Conservation (phyloP, 2,113 vertebrate species). For the Gobius niger region DNA sequence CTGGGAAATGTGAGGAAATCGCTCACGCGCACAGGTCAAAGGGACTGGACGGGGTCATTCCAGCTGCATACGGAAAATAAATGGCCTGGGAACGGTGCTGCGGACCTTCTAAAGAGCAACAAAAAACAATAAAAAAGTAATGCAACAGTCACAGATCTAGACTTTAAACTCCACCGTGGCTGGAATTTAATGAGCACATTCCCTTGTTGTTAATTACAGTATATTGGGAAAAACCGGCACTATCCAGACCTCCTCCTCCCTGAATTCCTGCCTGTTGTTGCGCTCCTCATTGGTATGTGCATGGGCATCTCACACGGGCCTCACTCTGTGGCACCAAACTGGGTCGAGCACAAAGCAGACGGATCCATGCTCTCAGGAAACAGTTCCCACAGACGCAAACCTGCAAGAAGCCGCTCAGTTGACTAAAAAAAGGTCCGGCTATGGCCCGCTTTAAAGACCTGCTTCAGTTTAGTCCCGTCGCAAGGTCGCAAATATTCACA, state of each 20-base stretch:
- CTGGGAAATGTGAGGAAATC: not conserved
- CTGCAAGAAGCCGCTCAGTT: not conserved
- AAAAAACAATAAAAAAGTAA: too few species aligned
- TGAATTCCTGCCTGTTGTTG: constrained; percentile 7
- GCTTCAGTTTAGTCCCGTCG: not conserved
- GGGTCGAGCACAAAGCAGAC: not conserved
- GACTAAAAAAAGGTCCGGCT: not conserved
- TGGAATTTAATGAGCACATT: not conserved
- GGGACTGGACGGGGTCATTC: not conserved
- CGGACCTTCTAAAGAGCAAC: too few species aligned
- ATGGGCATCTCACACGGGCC: constrained; percentile 1
- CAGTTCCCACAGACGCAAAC: constrained; percentile 3
- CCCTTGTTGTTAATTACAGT: not conserved
- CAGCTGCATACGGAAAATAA: too few species aligned
- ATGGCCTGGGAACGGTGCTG: too few species aligned
- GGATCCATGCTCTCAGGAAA: not conserved
- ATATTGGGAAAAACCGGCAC: not conserved
- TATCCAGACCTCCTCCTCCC: not conserved
- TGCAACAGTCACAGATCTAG: too few species aligned
- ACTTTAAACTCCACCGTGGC: too few species aligned
- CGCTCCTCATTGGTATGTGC: constrained; percentile 8
- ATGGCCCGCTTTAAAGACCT: not conserved
- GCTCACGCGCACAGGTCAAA: not conserved
- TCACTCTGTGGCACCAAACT: not conserved
- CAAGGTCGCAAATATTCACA: too few species aligned